Evolutionary conservation across 2,113 vertebrate genomes (phyloP).

Genomic region (Cottus gobio): DNA sequence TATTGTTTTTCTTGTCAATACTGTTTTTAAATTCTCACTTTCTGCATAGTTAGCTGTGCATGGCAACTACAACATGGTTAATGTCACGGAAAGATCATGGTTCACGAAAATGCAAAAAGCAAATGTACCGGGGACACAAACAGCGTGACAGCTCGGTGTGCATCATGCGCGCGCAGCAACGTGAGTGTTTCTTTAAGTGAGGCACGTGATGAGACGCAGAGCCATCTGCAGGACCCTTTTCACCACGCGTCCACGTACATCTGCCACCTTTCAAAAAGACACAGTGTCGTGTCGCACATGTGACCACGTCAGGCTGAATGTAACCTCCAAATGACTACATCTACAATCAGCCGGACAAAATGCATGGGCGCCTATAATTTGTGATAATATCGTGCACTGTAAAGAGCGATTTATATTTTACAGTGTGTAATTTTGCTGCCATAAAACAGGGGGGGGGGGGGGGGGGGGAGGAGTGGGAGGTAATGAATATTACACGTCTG

Average conservation of each 20-base stretch:
- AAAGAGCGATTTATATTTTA: slow-evolving; percentile 63
- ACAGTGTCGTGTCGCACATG: background rate
- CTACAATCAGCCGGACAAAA: slow-evolving; percentile 60
- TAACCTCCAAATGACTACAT: slow-evolving; percentile 26
- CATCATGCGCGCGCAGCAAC: background rate
- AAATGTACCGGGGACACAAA: no score
- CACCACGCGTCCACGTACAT: slow-evolving; percentile 33
- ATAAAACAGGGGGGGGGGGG: slow-evolving; percentile 69
- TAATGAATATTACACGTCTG: slow-evolving; percentile 79
- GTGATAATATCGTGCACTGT: slow-evolving; percentile 37
- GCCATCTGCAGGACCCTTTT: background rate
- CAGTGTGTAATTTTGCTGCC: slow-evolving; percentile 70
- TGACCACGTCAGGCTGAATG: slow-evolving; percentile 12
- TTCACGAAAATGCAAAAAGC: background rate
- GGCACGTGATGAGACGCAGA: background rate
- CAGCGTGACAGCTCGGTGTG: background rate
- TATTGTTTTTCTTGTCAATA: background rate
- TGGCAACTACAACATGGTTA: background rate
- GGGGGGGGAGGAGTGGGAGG: slow-evolving; percentile 63
- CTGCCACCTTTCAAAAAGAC: slow-evolving; percentile 24
- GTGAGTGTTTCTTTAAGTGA: background rate
- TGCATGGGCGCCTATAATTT: slow-evolving; percentile 11
- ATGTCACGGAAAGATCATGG: background rate
- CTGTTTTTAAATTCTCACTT: background rate
- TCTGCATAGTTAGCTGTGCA: background rate